Evolutionary conservation across 2,888 invertebrate species (phyloP).

Genomic region (Melolontha melolontha): DNA sequence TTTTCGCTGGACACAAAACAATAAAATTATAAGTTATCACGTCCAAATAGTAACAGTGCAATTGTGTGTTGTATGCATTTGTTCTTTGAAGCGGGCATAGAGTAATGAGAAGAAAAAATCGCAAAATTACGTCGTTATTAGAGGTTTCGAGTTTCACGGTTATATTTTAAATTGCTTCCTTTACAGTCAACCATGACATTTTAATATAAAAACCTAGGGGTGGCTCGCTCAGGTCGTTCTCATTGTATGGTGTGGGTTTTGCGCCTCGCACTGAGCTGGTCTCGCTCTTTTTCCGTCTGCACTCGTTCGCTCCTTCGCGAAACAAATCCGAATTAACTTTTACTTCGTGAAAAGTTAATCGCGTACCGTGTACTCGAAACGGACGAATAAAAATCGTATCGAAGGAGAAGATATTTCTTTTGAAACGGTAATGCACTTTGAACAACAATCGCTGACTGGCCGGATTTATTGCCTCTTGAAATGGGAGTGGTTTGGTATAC

Average conservation of each 20-base stretch:
- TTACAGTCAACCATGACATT: conserved; percentile 45
- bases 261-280: not conserved
- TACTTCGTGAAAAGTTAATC: not conserved
- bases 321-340: conserved; percentile 7
- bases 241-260: conserved; percentile 2
- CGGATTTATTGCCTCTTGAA: too few species aligned
- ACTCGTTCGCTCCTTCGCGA: not conserved
- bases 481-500: too few species aligned
- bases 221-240: conserved; percentile 12
- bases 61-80: conserved; percentile 10
- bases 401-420: too few species aligned
- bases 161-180: conserved; percentile 44
- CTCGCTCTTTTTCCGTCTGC: not conserved
- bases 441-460: too few species aligned
- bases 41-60: conserved; percentile 21
- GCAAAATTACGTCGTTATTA: conserved; percentile 37
- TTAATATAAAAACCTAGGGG: conserved; percentile 40
- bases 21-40: conserved; percentile 30
- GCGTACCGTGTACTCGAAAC: too few species aligned
- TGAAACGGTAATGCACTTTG: too few species aligned
- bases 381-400: too few species aligned
- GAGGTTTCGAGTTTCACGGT: conserved; percentile 39
- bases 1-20: conserved; percentile 10
- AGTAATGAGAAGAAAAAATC: conserved; percentile 13
- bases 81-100: conserved; percentile 24